Percentiles rank a stretch among this genome's conserved stretches.
Conservation (phyloP, 1,140 invertebrate species). For the Ceratina calcarata region DNA sequence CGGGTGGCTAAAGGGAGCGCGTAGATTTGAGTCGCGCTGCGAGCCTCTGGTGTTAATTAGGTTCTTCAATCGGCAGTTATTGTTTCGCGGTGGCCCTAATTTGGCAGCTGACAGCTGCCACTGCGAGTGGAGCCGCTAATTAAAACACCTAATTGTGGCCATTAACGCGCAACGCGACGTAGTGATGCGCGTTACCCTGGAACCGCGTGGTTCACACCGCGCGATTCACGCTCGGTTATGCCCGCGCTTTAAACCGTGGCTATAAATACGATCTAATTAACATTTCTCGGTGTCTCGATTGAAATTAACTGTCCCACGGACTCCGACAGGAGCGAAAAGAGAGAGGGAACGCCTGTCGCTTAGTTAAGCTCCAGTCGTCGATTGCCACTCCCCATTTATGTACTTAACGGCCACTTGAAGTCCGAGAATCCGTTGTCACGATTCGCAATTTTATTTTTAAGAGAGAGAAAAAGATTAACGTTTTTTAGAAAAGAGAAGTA, state of each 20-base stretch:
- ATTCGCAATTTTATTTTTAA: slow-evolving; percentile 10
- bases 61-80: slow-evolving; percentile 79
- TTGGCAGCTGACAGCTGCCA: slow-evolving; percentile 74
- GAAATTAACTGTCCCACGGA: slow-evolving; percentile 60
- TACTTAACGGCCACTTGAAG: slow-evolving; percentile 59
- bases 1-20: background rate
- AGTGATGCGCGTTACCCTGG: slow-evolving; percentile 71
- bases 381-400: slow-evolving; percentile 52
- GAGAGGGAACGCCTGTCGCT: slow-evolving; percentile 36
- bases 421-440: slow-evolving; percentile 34
- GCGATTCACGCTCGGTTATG: slow-evolving; percentile 62
- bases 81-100: slow-evolving; percentile 77
- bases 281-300: slow-evolving; percentile 69
- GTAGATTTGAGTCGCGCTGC: slow-evolving; percentile 43
- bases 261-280: slow-evolving; percentile 70
- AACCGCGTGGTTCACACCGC: slow-evolving; percentile 70
- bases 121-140: slow-evolving; percentile 76
- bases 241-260: slow-evolving; percentile 58
- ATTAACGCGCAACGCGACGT: slow-evolving; percentile 78
- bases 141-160: slow-evolving; percentile 80
- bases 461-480: background rate
- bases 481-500: background rate
- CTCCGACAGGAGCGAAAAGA: slow-evolving; percentile 3
- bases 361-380: slow-evolving; percentile 56
- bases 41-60: slow-evolving; percentile 72